These are phyloP conservation scores for Pheosia tremula DNA, from an alignment of 2,888 invertebrate species.

Conservation along the genomic window DNA sequence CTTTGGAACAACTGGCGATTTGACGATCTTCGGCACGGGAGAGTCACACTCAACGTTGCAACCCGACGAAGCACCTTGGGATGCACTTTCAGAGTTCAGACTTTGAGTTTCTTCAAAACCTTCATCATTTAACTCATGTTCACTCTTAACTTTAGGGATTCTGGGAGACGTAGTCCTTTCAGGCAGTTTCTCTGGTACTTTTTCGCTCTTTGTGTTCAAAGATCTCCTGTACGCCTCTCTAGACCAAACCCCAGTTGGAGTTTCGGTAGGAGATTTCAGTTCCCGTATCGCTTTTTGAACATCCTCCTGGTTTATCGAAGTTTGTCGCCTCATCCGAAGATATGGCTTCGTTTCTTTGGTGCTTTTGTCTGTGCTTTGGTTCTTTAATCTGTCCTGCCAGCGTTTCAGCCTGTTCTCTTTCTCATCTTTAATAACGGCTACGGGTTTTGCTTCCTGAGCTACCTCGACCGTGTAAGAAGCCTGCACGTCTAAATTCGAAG, in stretches of 20 bases:
- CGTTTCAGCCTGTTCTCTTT: slow-evolving; percentile 86
- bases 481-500: slow-evolving; percentile 80
- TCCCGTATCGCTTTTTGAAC: slow-evolving; percentile 88
- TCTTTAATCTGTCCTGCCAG: slow-evolving; percentile 89
- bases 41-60: slow-evolving; percentile 87
- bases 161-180: slow-evolving; percentile 76
- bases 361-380: slow-evolving; percentile 77
- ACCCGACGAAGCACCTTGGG: slow-evolving; percentile 92
- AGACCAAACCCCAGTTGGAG: slow-evolving; percentile 85
- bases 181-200: slow-evolving; percentile 52
- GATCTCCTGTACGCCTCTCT: slow-evolving; percentile 76
- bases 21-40: slow-evolving; percentile 75
- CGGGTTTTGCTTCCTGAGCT: slow-evolving; percentile 65
- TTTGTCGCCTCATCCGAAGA: slow-evolving; percentile 86
- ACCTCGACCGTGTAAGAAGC: slow-evolving; percentile 77
- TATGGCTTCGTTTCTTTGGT: slow-evolving; percentile 76
- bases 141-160: slow-evolving; percentile 82
- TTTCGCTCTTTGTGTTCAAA: slow-evolving; percentile 58
- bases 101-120: slow-evolving; percentile 96
- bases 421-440: slow-evolving; percentile 74
- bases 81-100: slow-evolving; percentile 93
- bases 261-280: slow-evolving; percentile 86
- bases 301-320: slow-evolving; percentile 88
- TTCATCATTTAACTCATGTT: slow-evolving; percentile 93
- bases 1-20: slow-evolving; percentile 72